Evolutionary conservation across 2,888 invertebrate species (phyloP).

Genomic region (Bombylius discolor): DNA sequence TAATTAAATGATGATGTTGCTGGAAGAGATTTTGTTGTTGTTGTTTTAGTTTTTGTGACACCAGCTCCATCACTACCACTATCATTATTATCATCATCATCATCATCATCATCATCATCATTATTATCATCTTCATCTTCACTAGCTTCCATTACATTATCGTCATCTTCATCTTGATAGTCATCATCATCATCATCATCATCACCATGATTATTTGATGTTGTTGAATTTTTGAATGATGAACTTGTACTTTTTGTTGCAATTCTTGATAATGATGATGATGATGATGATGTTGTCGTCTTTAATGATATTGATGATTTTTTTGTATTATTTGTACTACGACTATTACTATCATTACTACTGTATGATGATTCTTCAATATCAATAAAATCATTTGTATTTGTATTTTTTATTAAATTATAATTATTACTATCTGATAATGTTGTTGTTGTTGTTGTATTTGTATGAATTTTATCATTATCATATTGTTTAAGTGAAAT

Average conservation of each 20-base stretch:
- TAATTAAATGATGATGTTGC: too few relatives aligned
- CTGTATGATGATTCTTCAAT: slow-evolving; percentile 17
- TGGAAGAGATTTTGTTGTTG: too few relatives aligned
- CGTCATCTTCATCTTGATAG: neutral
- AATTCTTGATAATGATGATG: slow-evolving; percentile 45
- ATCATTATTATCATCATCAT: neutral
- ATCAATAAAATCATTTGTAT: neutral
- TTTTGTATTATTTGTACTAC: neutral
- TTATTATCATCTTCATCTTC: neutral
- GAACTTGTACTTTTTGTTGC: slow-evolving; percentile 41
- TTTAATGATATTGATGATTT: slow-evolving; percentile 15
- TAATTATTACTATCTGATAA: too few relatives aligned
- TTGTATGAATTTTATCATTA: slow-evolving; percentile 6
- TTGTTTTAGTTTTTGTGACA: neutral
- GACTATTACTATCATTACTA: slow-evolving; percentile 7
- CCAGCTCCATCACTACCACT: neutral
- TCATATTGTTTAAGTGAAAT: too few relatives aligned
- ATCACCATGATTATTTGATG: neutral
- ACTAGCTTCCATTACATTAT: neutral
- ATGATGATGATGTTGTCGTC: slow-evolving; percentile 45
- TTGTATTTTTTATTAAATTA: too few relatives aligned
- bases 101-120: neutral
- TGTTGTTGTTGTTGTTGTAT: slow-evolving; percentile 5
- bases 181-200: neutral
- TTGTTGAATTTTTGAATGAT: slow-evolving; percentile 40